These are phyloP conservation scores for Mycalesis mineus DNA, from an alignment of 2,888 invertebrate species.

Conservation along the genomic window DNA sequence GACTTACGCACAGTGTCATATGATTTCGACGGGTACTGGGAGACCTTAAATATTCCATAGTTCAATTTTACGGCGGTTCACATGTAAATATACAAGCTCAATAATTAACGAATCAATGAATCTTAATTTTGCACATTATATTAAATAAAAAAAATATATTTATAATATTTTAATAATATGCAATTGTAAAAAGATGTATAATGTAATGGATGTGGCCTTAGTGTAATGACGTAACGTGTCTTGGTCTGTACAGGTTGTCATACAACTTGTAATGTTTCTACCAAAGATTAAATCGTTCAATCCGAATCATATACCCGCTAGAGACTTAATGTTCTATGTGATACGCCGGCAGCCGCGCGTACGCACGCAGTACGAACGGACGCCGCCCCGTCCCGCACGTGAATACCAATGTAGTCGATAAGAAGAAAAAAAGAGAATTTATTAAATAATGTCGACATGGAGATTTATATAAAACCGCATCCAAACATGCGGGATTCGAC, in stretches of 20 bases:
- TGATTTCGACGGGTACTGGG: conserved; percentile 6
- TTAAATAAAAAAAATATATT: background rate
- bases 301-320: conserved; percentile 10
- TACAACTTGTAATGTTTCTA: conserved; percentile 31
- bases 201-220: conserved; percentile 30
- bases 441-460: conserved; percentile 52
- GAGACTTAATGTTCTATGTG: background rate
- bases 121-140: background rate
- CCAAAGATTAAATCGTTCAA: conserved; percentile 43
- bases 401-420: conserved; percentile 64
- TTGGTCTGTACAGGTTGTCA: conserved; percentile 12
- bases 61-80: conserved; percentile 3
- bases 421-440: conserved; percentile 64
- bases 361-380: background rate
- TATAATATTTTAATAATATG: background rate
- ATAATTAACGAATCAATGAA: conserved; percentile 10
- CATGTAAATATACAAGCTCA: conserved; percentile 1
- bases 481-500: no score
- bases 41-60: conserved; percentile 6
- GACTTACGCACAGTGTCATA: conserved; percentile 23
- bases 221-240: conserved; percentile 30
- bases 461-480: no score
- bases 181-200: conserved; percentile 3
- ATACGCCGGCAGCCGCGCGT: no score
- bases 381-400: conserved; percentile 49